These are phyloP conservation scores for Condylura cristata DNA, from an alignment of 2,113 vertebrate genomes.

Conservation along the genomic window DNA sequence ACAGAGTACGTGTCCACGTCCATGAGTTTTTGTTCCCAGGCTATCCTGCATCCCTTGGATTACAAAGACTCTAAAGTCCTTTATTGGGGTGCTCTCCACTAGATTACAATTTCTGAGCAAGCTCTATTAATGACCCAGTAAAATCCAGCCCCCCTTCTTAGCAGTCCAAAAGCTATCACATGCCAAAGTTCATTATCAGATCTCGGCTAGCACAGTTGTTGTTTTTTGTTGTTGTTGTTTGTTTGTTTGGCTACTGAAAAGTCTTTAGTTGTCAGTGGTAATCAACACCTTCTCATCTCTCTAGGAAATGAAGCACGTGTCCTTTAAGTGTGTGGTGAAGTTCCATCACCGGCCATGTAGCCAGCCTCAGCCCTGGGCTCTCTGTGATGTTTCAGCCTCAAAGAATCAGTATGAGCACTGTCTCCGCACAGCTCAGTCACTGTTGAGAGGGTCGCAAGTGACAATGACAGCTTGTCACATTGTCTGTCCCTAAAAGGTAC, in stretches of 20 bases:
- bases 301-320: background rate
- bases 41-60: background rate
- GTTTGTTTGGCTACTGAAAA: background rate
- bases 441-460: background rate
- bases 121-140: background rate
- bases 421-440: background rate
- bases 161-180: background rate
- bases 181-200: background rate
- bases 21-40: background rate
- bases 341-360: background rate
- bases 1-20: background rate
- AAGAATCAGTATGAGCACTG: background rate
- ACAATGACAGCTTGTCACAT: background rate
- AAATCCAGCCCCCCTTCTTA: background rate
- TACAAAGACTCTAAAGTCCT: background rate
- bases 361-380: background rate
- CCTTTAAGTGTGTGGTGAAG: background rate
- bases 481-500: background rate
- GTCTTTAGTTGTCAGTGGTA: background rate
- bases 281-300: background rate
- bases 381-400: background rate
- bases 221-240: background rate
- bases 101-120: background rate
- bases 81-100: background rate
- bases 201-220: background rate